These are phyloP conservation scores for Bombylius major DNA, from an alignment of 2,888 invertebrate species.

Conservation along the genomic window DNA sequence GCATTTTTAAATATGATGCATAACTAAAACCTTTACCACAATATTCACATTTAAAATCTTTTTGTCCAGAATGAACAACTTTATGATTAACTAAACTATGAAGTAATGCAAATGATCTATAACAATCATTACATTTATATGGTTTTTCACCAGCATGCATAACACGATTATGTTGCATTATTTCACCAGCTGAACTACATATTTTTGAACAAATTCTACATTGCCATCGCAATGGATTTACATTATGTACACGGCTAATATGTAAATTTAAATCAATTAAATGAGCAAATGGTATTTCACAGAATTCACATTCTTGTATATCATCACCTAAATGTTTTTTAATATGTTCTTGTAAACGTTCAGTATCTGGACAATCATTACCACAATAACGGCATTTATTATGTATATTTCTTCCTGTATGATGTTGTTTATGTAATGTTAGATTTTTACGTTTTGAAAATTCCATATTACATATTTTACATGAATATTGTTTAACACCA, in stretches of 20 bases:
- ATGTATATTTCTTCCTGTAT: constrained; percentile 1
- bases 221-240: neutral
- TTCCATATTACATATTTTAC: neutral
- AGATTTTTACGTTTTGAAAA: constrained; percentile 3
- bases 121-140: constrained; percentile 7
- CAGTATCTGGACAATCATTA: neutral
- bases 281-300: constrained; percentile 6
- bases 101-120: constrained; percentile 8
- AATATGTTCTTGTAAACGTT: constrained; percentile 4
- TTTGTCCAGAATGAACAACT: constrained; percentile 4
- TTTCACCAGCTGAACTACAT: neutral
- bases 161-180: neutral
- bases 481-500: neutral
- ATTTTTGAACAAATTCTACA: neutral
- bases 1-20: constrained; percentile 9
- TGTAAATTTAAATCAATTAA: constrained; percentile 1
- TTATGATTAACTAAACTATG: constrained; percentile 8
- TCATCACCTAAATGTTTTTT: constrained; percentile 2
- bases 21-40: constrained; percentile 10
- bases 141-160: constrained; percentile 4
- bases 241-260: constrained; percentile 1
- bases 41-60: constrained; percentile 6
- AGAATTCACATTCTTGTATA: neutral
- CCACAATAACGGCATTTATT: constrained; percentile 7
- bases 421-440: constrained; percentile 7